Evolutionary conservation across 2,888 invertebrate genomes (phyloP).

Genomic region (Ectemnius cavifrons): DNA sequence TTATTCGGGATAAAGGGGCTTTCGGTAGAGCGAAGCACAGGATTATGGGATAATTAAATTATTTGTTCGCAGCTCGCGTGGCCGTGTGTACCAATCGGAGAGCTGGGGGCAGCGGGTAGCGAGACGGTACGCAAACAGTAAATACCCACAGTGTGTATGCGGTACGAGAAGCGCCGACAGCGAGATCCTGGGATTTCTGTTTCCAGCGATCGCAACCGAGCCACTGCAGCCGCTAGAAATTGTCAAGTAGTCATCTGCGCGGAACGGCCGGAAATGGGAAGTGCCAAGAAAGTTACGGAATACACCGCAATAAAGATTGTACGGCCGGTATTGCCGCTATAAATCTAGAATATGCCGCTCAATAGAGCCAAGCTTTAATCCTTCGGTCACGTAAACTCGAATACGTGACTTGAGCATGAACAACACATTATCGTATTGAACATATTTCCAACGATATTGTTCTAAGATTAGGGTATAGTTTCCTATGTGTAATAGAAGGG

Average conservation of each 20-base stretch:
- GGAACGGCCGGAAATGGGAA: too few relatives aligned
- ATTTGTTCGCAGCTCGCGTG: neutral
- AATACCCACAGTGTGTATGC: too few relatives aligned
- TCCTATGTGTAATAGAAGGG: too few relatives aligned
- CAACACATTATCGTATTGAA: constrained; percentile 2
- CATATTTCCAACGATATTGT: neutral
- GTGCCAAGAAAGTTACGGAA: too few relatives aligned
- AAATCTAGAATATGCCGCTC: neutral
- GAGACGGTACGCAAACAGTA: too few relatives aligned
- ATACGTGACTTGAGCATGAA: constrained; percentile 14
- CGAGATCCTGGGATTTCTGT: too few relatives aligned
- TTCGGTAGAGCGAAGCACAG: neutral
- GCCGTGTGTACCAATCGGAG: neutral
- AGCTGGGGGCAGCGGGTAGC: too few relatives aligned
- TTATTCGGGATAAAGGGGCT: too few relatives aligned
- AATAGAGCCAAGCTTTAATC: neutral
- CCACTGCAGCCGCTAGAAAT: too few relatives aligned
- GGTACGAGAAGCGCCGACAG: too few relatives aligned
- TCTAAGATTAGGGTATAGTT: neutral
- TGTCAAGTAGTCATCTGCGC: too few relatives aligned
- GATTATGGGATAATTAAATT: constrained; percentile 9
- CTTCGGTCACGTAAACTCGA: constrained; percentile 19
- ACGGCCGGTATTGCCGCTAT: neutral
- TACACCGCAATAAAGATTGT: neutral
- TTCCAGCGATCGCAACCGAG: too few relatives aligned